Evolutionary conservation across 2,888 invertebrate species (phyloP).

Genomic region (Meteorus cinctellus): DNA sequence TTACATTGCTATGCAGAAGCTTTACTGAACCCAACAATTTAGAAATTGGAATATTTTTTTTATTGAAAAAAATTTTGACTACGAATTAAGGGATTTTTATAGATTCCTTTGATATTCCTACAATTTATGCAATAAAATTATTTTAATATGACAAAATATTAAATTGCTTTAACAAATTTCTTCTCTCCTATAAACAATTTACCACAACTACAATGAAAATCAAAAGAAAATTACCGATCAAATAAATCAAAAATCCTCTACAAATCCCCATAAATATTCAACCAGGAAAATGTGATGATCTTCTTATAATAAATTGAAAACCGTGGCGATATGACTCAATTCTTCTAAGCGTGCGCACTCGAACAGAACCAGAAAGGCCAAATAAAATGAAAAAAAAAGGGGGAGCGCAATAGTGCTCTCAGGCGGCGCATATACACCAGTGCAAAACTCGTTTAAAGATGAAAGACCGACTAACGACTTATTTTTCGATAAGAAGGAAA

Average conservation of each 20-base stretch:
- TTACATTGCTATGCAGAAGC: no score
- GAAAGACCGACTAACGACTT: conserved; percentile 73
- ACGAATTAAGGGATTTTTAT: no score
- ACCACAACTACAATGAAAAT: neutral
- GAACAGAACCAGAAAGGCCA: conserved; percentile 50
- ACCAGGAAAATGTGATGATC: conserved; percentile 67
- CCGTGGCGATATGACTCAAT: conserved; percentile 61
- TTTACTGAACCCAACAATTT: no score
- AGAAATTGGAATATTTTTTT: no score
- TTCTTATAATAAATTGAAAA: conserved; percentile 70
- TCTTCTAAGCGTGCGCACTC: neutral
- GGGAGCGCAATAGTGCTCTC: conserved; percentile 36
- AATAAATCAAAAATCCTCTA: neutral
- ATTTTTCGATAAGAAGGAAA: conserved; percentile 73
- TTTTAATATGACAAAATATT: no score
- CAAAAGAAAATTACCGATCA: neutral
- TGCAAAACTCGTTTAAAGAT: conserved; percentile 74
- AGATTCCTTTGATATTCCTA: no score
- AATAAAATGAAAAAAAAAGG: conserved; percentile 29
- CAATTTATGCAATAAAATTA: no score
- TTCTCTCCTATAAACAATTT: no score
- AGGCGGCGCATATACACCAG: conserved; percentile 49
- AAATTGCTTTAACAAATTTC: no score
- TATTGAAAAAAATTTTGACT: no score
- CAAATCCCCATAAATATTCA: neutral